Evolutionary conservation across 2,113 vertebrate species (phyloP), one percentile per base, ranked within the genome.

Genomic region (Istiophorus platypterus): DNA sequence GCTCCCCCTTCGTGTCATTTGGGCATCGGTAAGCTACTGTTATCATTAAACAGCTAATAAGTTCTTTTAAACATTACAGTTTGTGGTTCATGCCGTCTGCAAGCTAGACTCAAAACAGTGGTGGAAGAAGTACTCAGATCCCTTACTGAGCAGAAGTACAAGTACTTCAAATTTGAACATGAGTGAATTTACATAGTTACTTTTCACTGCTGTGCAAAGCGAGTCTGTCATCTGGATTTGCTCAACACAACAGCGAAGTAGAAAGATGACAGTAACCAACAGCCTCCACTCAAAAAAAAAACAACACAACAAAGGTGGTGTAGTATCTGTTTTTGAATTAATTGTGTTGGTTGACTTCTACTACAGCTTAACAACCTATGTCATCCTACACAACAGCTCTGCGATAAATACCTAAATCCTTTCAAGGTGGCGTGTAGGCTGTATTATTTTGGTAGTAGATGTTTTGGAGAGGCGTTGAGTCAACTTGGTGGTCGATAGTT

Each of bases 1-100:
- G 0, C 2, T 22, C 8, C 27, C 27, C 52, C 18, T 0, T 58
- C 18, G 0, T n/a, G n/a, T 15, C 12, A 15, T n/a, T 51, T 0
- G 2, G 12, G 76, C 14, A 1, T 41, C 12, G 65, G 27, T 81
- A 39, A 82, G 78, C 74, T 78, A 62, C 12, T 1, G 2, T 58
- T 66, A 6, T 31, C 0, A 12, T 27, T 58, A 18, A n/a, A 41
- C 7, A 20, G 5, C 10, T 42, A 47, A 59, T 1, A 64, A 51
- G 15, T 22, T 22, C 0, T 10, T 56, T 31, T 51, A 58, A 27
- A 29, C 41, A 24, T 22, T 67, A 63, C 4, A 63, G 24, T 77
- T 82, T 47, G 1, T 47, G 26, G n/a, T 61, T 64, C 29, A 69
- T 69, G 41, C 31, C 24, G 64, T 13, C 22, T 51, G 51, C 22